These are phyloP conservation scores for Ceyx melanurus DNA, from an alignment of 2,113 vertebrate genomes.

Conservation along the genomic window DNA sequence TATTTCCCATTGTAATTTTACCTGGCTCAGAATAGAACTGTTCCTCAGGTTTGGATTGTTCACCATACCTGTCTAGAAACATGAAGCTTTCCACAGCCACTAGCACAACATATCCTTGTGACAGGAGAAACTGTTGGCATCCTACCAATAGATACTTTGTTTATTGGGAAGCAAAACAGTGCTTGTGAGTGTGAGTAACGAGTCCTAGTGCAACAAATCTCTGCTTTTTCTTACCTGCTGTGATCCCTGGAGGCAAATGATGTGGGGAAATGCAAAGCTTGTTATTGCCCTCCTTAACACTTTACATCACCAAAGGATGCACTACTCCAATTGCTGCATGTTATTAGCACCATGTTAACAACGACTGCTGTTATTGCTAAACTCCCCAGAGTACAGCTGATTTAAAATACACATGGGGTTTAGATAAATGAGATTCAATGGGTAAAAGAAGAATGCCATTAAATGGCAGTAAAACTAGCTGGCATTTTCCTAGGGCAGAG, in stretches of 20 bases:
- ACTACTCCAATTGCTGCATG: not conserved
- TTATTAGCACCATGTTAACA: not conserved
- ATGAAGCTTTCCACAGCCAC: not conserved
- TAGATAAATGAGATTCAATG: not conserved
- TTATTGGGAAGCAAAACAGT: not conserved
- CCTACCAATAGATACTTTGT: conserved; percentile 12
- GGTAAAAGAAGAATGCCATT: not conserved
- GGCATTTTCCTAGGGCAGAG: not conserved
- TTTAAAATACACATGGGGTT: not conserved
- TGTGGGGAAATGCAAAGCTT: not conserved
- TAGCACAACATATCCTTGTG: not conserved
- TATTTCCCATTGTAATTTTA: not conserved
- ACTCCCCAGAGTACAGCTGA: not conserved
- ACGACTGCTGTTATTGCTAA: not conserved
- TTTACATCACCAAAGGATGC: not conserved
- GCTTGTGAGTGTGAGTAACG: not conserved
- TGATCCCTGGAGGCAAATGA: not conserved
- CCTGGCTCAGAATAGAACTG: not conserved
- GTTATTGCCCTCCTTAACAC: not conserved
- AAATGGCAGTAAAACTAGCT: not conserved
- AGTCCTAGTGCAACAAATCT: not conserved
- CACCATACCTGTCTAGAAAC: not conserved
- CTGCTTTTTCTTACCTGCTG: not conserved
- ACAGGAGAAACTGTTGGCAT: not conserved
- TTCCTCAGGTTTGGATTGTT: conserved; percentile 44